Evolutionary conservation across 2,888 invertebrate species (phyloP), one percentile per base, ranked within the genome.

Genomic region (Lamellibrachia satsuma): DNA sequence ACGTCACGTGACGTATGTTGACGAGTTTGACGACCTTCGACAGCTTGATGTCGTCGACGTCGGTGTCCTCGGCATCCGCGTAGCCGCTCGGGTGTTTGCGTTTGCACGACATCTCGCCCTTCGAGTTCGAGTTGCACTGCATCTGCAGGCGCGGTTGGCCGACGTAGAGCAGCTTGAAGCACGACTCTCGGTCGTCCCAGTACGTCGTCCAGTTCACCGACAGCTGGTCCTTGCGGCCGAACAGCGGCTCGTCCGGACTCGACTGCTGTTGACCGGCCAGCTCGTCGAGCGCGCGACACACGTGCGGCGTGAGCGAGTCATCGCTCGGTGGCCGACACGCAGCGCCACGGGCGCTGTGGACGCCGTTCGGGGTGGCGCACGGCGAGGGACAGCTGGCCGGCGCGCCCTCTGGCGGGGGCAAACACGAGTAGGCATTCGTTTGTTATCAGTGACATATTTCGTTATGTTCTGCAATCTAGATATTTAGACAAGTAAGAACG

Each of bases 31-130:
- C 22, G 75, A 6, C 75, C 75, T 75, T 75, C 22, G 75, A 75
- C 75, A 75, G n/a, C 22, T 75, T 75, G 75, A 75, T 75, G 75
- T 75, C 75, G 75, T 75, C 75, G 75, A 75, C 75, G 75, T 75
- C 75, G 75, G 75, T 22, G 75, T 75, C n/a, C 22, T n/a, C 75
- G 75, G 75, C 75, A n/a, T n/a, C 75, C 1, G 75, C 75, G 75
- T n/a, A 3, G 75, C 75, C 75, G 75, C 75, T 75, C 75, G 75
- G 22, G 75, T 75, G 75, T 15, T 75, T 75, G 3, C 75, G 75
- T n/a, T 75, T 75, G 75, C n/a, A n/a, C 3, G 75, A 75, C 22
- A 75, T 75, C 75, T 75, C 75, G 75, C 75, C 75, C 75, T 75
- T 75, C 22, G 75, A 15, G 75, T 75, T 75, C 75, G 75, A 75